Evolutionary conservation across 2,797 vertebrate genomes (phyloP).

Genomic region (Sus cebifrons): DNA sequence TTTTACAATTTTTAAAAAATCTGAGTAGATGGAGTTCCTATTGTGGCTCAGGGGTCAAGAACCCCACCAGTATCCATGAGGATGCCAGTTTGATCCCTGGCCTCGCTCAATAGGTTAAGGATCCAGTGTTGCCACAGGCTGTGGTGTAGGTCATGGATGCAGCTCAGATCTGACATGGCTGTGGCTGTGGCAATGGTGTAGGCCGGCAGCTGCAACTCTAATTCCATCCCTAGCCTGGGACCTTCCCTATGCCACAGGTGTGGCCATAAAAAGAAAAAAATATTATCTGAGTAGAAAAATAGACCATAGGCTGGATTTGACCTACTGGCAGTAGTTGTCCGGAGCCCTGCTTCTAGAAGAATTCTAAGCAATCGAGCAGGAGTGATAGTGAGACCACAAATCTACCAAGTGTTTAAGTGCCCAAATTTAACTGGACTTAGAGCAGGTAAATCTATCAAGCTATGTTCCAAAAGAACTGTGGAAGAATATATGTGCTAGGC

Average conservation of each 20-base stretch:
- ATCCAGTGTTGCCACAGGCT: too few relatives aligned
- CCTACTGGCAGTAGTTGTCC: background rate
- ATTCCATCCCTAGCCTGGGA: too few relatives aligned
- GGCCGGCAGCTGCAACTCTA: too few relatives aligned
- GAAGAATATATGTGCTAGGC: conserved; percentile 12
- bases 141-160: too few relatives aligned
- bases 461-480: conserved; percentile 19
- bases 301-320: background rate
- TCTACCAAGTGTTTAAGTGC: conserved; percentile 20
- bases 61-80: too few relatives aligned
- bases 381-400: background rate
- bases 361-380: conserved; percentile 26
- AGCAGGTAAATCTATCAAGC: conserved; percentile 38
- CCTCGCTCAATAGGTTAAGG: too few relatives aligned
- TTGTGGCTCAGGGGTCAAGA: too few relatives aligned
- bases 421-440: conserved; percentile 24
- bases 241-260: too few relatives aligned
- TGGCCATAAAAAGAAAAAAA: too few relatives aligned
- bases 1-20: conserved; percentile 48
- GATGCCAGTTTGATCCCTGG: too few relatives aligned
- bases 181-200: too few relatives aligned
- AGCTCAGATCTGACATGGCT: too few relatives aligned
- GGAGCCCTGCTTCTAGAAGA: background rate
- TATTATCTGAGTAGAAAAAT: background rate
- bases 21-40: background rate